Evolutionary conservation across 2,797 vertebrate genomes (phyloP).

Genomic region (Microctenopoma lineatum): DNA sequence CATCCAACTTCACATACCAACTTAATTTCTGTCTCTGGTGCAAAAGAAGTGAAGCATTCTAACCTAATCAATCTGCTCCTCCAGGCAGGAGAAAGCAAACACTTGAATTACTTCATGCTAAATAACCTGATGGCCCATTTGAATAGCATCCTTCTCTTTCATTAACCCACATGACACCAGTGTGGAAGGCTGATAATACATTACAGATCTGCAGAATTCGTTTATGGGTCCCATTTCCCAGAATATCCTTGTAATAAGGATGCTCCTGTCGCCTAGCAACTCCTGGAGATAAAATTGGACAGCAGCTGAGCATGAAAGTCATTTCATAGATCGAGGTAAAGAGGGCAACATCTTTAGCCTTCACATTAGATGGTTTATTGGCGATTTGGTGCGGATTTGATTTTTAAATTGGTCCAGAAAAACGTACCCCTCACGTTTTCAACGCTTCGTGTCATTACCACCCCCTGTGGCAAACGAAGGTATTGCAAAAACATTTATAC

Average conservation of each 20-base stretch:
- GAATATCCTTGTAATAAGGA: constrained; percentile 63
- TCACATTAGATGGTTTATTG: constrained; percentile 19
- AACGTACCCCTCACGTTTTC: not conserved
- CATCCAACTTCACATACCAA: no score
- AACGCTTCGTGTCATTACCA: not conserved
- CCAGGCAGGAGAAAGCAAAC: constrained; percentile 44
- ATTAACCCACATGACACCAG: constrained; percentile 36
- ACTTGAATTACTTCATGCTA: constrained; percentile 3
- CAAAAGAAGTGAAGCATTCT: constrained; percentile 11
- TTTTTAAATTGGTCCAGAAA: constrained; percentile 34
- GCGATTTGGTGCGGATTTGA: constrained; percentile 21
- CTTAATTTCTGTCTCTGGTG: not conserved
- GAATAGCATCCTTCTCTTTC: constrained; percentile 32
- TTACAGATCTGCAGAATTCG: constrained; percentile 51
- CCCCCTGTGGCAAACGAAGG: constrained; percentile 49
- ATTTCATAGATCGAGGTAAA: constrained; percentile 47
- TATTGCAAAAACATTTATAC: constrained; percentile 60
- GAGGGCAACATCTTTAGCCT: constrained; percentile 38
- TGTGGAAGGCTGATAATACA: constrained; percentile 40
- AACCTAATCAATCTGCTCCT: constrained; percentile 6
- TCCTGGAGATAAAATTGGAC: constrained; percentile 65
- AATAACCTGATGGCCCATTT: constrained; percentile 28
- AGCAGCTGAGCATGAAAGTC: constrained; percentile 73
- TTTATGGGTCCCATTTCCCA: constrained; percentile 63
- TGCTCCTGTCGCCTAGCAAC: constrained; percentile 77